phyloP scores from a whole-genome alignment of 2,113 vertebrate genomes.

The Proteles cristata region DNA sequence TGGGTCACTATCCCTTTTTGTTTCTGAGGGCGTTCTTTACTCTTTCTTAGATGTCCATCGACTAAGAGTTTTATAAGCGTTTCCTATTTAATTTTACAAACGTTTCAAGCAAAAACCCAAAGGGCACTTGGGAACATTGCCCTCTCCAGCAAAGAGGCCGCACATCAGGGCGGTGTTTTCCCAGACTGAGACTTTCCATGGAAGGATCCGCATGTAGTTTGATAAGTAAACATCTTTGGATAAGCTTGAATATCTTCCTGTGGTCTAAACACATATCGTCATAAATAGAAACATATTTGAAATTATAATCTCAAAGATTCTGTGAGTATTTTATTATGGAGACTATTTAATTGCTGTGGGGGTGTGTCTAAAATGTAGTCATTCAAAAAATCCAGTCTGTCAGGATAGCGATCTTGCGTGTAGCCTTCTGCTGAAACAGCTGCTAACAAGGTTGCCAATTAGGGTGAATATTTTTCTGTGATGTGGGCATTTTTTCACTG shows the following conservation, averaged over 20 bases:
- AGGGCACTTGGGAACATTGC: neutral
- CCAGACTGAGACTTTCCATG: neutral
- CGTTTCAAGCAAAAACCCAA: neutral
- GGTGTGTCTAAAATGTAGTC: neutral
- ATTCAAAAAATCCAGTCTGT: neutral
- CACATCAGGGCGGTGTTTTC: accelerated
- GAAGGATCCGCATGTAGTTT: too few relatives aligned
- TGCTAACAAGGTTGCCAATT: neutral
- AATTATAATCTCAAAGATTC: neutral
- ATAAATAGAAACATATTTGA: neutral
- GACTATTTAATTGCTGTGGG: neutral
- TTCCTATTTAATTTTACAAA: too few relatives aligned
- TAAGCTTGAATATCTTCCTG: neutral
- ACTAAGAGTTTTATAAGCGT: neutral
- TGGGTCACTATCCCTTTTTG: accelerated
- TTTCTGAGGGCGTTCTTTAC: neutral
- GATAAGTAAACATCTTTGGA: neutral
- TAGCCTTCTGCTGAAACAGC: neutral
- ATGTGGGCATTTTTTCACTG: neutral
- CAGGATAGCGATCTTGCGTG: accelerated
- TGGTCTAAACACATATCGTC: neutral
- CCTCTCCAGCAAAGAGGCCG: accelerated
- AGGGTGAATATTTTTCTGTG: neutral
- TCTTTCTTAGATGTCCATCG: neutral
- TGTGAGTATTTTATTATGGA: neutral